phyloP scores from a whole-genome alignment of 2,113 vertebrate genomes.

The Smithornis capensis region DNA sequence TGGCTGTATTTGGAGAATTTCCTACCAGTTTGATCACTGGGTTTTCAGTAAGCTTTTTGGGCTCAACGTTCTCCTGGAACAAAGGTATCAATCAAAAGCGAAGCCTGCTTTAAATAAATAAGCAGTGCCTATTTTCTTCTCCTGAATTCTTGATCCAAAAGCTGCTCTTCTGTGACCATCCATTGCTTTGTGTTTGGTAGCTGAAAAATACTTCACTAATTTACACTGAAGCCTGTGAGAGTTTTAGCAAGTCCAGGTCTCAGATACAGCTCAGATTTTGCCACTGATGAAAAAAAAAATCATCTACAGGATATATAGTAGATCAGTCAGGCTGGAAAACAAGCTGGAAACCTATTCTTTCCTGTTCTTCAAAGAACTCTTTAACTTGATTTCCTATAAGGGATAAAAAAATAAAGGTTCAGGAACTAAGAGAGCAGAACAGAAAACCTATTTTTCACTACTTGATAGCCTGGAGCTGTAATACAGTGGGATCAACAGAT shows the following conservation, averaged over 20 bases:
- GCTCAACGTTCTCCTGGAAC: constrained; percentile 23
- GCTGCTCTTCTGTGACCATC: background rate
- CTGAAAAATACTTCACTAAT: background rate
- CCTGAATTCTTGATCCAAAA: constrained; percentile 7
- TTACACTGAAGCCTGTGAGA: background rate
- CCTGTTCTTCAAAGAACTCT: background rate
- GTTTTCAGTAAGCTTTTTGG: constrained; percentile 22
- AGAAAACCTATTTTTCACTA: constrained; percentile 41
- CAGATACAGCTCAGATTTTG: constrained; percentile 17
- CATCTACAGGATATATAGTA: background rate
- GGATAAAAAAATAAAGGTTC: background rate
- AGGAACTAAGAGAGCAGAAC: background rate
- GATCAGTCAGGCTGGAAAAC: constrained; percentile 11
- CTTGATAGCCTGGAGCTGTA: constrained; percentile 18
- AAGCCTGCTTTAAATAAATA: constrained; percentile 42
- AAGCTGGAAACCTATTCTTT: background rate
- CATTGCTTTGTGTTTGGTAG: background rate
- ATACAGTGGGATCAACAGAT: background rate
- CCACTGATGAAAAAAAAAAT: constrained; percentile 24
- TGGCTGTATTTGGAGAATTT: background rate
- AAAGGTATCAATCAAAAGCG: constrained; percentile 32
- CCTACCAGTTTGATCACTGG: constrained; percentile 11
- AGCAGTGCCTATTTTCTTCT: background rate
- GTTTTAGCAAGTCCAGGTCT: background rate
- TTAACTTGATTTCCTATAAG: background rate